A percentile compares a stretch with the other conserved stretches of the same genome.
phyloP scores from a whole-genome alignment of 2,113 vertebrate species.

The Oryzias woworae region DNA sequence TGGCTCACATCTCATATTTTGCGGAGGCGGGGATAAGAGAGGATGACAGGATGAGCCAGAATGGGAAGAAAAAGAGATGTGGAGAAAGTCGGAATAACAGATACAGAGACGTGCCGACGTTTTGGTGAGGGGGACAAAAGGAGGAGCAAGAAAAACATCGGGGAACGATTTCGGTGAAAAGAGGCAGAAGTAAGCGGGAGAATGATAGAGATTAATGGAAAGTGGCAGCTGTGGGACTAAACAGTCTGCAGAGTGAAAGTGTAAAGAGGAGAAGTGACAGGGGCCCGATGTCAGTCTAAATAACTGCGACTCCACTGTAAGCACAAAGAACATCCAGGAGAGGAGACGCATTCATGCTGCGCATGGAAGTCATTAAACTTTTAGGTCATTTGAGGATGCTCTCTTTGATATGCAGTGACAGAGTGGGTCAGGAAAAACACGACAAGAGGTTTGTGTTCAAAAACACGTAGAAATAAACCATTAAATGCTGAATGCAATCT shows the following conservation, averaged over 20 bases:
- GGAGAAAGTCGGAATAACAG: conserved; percentile 15
- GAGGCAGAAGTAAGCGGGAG: conserved; percentile 45
- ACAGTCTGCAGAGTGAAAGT: conserved; percentile 48
- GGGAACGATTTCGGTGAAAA: conserved; percentile 41
- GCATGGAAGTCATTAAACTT: conserved; percentile 65
- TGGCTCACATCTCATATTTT: conserved; percentile 44
- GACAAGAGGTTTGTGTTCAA: conserved; percentile 30
- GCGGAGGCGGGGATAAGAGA: conserved; percentile 29
- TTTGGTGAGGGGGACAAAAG: conserved; percentile 8
- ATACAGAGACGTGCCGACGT: conserved; percentile 24
- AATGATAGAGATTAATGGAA: conserved; percentile 72
- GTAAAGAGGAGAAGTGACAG: conserved; percentile 57
- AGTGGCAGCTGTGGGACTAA: conserved; percentile 59
- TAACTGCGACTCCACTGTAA: conserved; percentile 63
- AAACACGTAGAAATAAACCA: neutral
- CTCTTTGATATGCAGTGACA: conserved; percentile 37
- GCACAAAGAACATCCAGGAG: conserved; percentile 58
- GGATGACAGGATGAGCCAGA: conserved; percentile 36
- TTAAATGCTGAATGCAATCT: neutral
- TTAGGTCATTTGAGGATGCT: conserved; percentile 47
- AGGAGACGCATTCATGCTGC: conserved; percentile 26
- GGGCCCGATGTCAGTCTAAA: conserved; percentile 55
- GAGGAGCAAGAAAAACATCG: conserved; percentile 9
- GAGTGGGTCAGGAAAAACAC: conserved; percentile 24
- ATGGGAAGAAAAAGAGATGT: conserved; percentile 11